A percentile compares a stretch with the other conserved stretches of the same genome.
phyloP scores from a whole-genome alignment of 1,140 invertebrate species.

The Diachasma alloeum region DNA sequence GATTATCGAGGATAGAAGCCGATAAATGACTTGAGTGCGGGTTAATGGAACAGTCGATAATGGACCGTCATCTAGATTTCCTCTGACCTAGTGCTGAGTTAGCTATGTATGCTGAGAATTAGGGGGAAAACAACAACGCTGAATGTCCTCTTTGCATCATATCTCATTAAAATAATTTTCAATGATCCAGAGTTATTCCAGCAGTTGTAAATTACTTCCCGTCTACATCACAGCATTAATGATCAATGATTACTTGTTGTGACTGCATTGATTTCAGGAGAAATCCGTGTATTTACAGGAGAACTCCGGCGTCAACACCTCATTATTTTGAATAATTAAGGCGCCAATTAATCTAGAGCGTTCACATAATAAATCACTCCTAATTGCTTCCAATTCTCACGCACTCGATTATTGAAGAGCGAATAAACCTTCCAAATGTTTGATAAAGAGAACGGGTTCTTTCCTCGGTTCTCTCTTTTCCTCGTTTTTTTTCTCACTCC shows the following conservation, averaged over 20 bases:
- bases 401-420: conserved; percentile 8
- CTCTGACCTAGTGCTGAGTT: background rate
- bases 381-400: conserved; percentile 37
- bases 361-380: conserved; percentile 46
- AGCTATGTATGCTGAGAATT: background rate
- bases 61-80: background rate
- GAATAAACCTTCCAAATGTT: conserved; percentile 1
- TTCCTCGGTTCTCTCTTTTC: background rate
- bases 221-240: too few species aligned
- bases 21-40: background rate
- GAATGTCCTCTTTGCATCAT: too few species aligned
- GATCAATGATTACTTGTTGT: background rate
- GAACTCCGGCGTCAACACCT: background rate
- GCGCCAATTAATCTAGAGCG: conserved; percentile 36
- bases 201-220: too few species aligned
- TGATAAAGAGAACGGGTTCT: background rate
- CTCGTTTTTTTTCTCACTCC: background rate
- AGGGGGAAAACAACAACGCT: background rate
- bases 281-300: background rate
- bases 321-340: conserved; percentile 39
- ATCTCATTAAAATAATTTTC: too few species aligned
- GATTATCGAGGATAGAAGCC: background rate
- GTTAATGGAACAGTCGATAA: background rate
- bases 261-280: background rate
- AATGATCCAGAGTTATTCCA: too few species aligned